Percentiles rank a stretch among this genome's conserved stretches.
These are phyloP conservation scores for Platorchestia sp. DNA, from an alignment of 1,140 invertebrate species.

Conservation along the genomic window DNA sequence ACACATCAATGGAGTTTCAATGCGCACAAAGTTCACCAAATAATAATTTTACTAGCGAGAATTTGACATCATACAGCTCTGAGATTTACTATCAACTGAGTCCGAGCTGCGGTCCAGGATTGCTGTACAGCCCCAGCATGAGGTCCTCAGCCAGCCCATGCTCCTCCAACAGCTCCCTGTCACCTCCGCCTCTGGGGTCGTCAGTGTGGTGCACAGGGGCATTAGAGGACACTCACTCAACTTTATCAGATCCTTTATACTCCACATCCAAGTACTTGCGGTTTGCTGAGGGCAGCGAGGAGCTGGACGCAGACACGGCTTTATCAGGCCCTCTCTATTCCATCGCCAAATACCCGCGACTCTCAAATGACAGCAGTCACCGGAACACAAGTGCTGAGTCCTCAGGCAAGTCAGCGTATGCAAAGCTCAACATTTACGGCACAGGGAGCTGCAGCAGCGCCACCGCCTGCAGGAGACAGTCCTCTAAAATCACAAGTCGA, in stretches of 20 bases:
- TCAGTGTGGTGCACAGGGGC: background rate
- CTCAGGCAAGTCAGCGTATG: background rate
- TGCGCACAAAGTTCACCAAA: background rate
- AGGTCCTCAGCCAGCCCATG: background rate
- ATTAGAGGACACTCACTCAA: background rate
- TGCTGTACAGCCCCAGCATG: background rate
- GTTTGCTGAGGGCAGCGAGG: background rate
- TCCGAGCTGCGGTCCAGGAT: background rate
- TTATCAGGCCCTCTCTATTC: background rate
- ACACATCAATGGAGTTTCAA: background rate
- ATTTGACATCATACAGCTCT: background rate
- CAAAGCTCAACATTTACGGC: slow-evolving; percentile 13
- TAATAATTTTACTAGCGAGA: background rate
- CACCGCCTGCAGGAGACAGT: background rate
- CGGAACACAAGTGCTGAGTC: background rate
- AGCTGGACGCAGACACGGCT: background rate
- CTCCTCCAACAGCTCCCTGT: background rate
- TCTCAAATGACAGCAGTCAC: background rate
- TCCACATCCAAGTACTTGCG: background rate
- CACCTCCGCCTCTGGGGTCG: slow-evolving; percentile 13
- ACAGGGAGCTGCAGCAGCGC: background rate
- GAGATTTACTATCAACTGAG: background rate
- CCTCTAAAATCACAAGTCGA: slow-evolving; percentile 12
- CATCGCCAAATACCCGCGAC: background rate
- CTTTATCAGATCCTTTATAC: background rate